Percentiles rank a stretch among this genome's conserved stretches.
Evolutionary conservation across 2,113 vertebrate genomes (phyloP).

Genomic region (Brachionichthys hirsutus): DNA sequence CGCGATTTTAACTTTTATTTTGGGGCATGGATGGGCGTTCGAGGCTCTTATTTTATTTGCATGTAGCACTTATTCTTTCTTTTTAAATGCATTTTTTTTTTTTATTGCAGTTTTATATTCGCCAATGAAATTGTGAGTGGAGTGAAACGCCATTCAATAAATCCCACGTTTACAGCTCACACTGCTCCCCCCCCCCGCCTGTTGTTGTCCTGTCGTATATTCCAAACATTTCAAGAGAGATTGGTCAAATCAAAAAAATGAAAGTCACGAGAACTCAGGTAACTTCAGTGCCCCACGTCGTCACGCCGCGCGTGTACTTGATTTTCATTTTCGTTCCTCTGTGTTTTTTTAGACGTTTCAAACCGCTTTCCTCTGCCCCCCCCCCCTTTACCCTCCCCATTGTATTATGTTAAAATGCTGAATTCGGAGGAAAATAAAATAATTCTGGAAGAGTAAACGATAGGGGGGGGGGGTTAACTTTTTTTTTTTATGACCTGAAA

Average conservation of each 20-base stretch:
- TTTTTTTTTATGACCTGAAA: slow-evolving; percentile 55
- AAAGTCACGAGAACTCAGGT: slow-evolving; percentile 81
- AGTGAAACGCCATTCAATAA: slow-evolving; percentile 52
- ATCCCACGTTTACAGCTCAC: slow-evolving; percentile 71
- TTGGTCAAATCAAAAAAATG: slow-evolving; percentile 67
- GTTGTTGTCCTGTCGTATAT: slow-evolving; percentile 50
- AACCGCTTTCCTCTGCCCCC: slow-evolving; percentile 9
- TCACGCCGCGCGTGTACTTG: slow-evolving; percentile 63
- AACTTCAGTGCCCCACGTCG: slow-evolving; percentile 77
- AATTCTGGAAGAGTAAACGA: slow-evolving; percentile 43
- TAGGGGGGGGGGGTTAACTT: slow-evolving; percentile 65
- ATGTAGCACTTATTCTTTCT: slow-evolving; percentile 82
- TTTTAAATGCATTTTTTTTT: slow-evolving; percentile 35
- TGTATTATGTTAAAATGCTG: slow-evolving; percentile 62
- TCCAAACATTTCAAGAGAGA: slow-evolving; percentile 68
- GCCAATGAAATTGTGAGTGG: slow-evolving; percentile 47
- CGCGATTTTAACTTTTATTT: slow-evolving; percentile 41
- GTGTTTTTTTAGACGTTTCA: slow-evolving; percentile 10
- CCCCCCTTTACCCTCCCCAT: slow-evolving; percentile 51
- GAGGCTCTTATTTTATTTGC: slow-evolving; percentile 61
- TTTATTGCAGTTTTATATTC: slow-evolving; percentile 54
- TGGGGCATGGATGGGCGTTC: slow-evolving; percentile 3
- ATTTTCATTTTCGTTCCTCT: slow-evolving; percentile 18
- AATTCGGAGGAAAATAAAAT: slow-evolving; percentile 45
- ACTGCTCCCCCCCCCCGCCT: slow-evolving; percentile 62